A percentile compares a stretch with the other conserved stretches of the same genome.
phyloP scores from a whole-genome alignment of 2,113 vertebrate genomes.

The Uropsilus gracilis region DNA sequence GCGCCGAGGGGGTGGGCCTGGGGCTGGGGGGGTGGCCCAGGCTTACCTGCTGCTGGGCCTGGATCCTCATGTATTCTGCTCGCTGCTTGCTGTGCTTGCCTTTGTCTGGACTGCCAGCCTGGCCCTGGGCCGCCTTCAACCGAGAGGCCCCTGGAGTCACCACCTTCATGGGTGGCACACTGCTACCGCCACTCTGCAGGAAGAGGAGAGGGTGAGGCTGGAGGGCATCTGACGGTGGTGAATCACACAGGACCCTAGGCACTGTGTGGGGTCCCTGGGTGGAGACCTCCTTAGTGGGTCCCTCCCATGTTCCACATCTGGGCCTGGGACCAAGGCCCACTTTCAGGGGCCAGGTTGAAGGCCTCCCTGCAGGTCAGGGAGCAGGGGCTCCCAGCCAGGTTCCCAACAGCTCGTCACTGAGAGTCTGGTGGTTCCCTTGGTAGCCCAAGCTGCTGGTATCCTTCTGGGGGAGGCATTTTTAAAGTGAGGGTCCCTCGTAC shows the following conservation, averaged over 20 bases:
- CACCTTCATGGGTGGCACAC: conserved; percentile 89
- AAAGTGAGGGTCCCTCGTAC: neutral
- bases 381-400: neutral
- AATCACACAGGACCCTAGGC: fast-evolving
- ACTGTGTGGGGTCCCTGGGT: neutral
- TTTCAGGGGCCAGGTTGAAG: neutral
- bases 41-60: conserved; percentile 96
- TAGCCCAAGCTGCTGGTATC: neutral
- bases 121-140: conserved; percentile 92
- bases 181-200: conserved; percentile 85
- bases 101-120: conserved; percentile 93
- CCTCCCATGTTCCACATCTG: neutral
- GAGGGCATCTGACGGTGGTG: neutral
- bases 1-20: fast-evolving
- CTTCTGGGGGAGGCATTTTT: neutral
- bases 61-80: conserved; percentile 94
- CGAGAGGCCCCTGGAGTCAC: conserved; percentile 90
- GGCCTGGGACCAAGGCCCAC: neutral
- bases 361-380: neutral
- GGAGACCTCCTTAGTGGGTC: neutral
- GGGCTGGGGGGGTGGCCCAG: fast-evolving
- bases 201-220: conserved; percentile 55
- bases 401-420: neutral
- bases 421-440: neutral
- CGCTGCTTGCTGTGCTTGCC: conserved; percentile 93